A percentile compares a stretch with the other conserved stretches of the same genome.
These are phyloP conservation scores for Eptesicus fuscus DNA, from an alignment of 2,113 vertebrate species.

Conservation along the genomic window DNA sequence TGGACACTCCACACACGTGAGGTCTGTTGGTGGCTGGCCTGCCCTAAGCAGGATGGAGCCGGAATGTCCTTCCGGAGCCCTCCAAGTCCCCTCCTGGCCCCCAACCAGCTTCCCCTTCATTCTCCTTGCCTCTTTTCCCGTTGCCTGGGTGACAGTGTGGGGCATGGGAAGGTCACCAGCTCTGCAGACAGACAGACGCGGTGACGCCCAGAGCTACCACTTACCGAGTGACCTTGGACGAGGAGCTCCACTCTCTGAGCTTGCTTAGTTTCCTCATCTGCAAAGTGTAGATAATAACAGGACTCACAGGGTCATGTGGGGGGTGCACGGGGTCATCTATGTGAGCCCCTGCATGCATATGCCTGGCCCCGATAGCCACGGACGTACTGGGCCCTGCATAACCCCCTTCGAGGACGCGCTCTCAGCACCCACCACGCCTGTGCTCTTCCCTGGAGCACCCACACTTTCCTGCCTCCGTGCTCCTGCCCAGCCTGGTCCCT, in stretches of 20 bases:
- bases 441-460: not conserved
- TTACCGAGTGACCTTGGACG: not conserved
- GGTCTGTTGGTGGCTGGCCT: not conserved
- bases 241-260: not conserved
- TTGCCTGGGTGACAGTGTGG: not conserved
- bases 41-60: not conserved
- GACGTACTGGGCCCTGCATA: rapidly evolving
- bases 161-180: not conserved
- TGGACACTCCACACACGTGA: not conserved
- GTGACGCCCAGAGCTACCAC: not conserved
- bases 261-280: not conserved
- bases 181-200: not conserved
- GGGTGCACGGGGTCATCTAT: rapidly evolving
- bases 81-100: not conserved
- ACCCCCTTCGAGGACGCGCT: rapidly evolving
- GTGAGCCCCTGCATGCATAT: rapidly evolving
- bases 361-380: rapidly evolving
- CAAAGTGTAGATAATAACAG: not conserved
- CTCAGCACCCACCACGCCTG: rapidly evolving
- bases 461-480: not conserved
- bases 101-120: not conserved
- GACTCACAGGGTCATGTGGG: not conserved
- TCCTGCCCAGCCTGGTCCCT: rapidly evolving
- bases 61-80: rapidly evolving
- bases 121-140: not conserved